Evolutionary conservation across 2,888 invertebrate genomes (phyloP).

Genomic region (Nymphalis urticae): DNA sequence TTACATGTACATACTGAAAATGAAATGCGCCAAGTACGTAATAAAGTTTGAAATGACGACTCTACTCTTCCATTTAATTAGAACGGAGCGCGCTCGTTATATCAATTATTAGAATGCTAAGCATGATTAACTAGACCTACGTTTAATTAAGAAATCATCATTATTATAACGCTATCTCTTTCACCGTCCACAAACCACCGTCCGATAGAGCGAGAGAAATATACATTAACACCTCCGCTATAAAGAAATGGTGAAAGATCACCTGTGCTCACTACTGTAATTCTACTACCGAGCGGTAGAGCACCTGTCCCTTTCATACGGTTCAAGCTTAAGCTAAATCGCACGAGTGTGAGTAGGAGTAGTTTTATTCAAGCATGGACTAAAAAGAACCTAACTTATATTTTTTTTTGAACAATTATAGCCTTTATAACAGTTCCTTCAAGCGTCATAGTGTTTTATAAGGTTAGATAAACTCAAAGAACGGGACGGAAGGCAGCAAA

Average conservation of each 20-base stretch:
- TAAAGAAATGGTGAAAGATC: slow-evolving; percentile 78
- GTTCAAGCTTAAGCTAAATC: slow-evolving; percentile 78
- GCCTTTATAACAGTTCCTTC: slow-evolving; percentile 37
- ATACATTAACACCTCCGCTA: slow-evolving; percentile 70
- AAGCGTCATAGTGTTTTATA: slow-evolving; percentile 31
- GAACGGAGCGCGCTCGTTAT: slow-evolving; percentile 56
- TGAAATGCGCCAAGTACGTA: slow-evolving; percentile 45
- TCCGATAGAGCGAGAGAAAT: slow-evolving; percentile 61
- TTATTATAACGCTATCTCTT: slow-evolving; percentile 56
- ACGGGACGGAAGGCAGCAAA: slow-evolving; percentile 75
- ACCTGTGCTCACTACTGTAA: slow-evolving; percentile 82
- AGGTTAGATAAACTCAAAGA: slow-evolving; percentile 51
- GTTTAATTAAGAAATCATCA: slow-evolving; percentile 66
- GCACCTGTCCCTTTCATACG: slow-evolving; percentile 81
- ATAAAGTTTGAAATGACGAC: slow-evolving; percentile 56
- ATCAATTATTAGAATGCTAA: slow-evolving; percentile 69
- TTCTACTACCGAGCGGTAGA: slow-evolving; percentile 75
- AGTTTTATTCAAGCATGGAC: slow-evolving; percentile 55
- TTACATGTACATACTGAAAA: slow-evolving; percentile 40
- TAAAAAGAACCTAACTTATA: slow-evolving; percentile 50
- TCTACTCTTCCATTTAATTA: slow-evolving; percentile 62
- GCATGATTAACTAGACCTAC: slow-evolving; percentile 68
- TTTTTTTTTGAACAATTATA: slow-evolving; percentile 40
- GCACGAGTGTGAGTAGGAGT: slow-evolving; percentile 81
- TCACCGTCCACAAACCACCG: slow-evolving; percentile 38